Base-by-base conservation (phyloP, 2,113 vertebrate species). In the Dasyornis broadbenti region DNA sequence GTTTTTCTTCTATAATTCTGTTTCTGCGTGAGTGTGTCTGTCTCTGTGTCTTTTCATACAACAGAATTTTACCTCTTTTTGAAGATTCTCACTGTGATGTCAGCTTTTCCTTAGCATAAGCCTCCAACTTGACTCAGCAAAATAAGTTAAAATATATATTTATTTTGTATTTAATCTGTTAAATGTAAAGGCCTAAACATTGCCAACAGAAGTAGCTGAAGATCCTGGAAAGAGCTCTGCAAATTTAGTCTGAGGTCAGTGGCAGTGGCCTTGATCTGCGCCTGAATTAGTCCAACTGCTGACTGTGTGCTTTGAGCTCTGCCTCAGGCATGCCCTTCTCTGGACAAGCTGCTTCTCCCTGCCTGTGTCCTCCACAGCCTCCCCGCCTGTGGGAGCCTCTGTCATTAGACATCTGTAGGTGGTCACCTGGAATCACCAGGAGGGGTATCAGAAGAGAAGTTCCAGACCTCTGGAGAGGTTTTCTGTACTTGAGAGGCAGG, bases 371-470 rank as follows among this genome's bases (percentile, higher is more conserved):
- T 30, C 33, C 21, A 4, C 50, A 78, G 45, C 60, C 19, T 60
- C 59, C 13, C 31, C 0, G 0, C 16, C 14, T 1, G 0, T 3
- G 0, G 61, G 35, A 71, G 31, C 13, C 20, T 60, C 49, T 80
- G 44, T 5, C 3, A 40, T 88, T 53, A 69, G 54, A 69, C 24
- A 28, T 61, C 52, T 68, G 45, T 79, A 80, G 20, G 26, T 65
- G 31, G n/a, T 57, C 60, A 57, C 47, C 54, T 49, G 24, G 45
- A 45, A n/a, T 33, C 81, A 77, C 40, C 4, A 3, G 10, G 33
- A 80, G 4, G 30, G 20, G 19, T 42, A 18, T 23, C 3, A 4
- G 31, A 63, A 28, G 27, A 68, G 40, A 81, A n/a, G 11, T 11
- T 77, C 26, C 39, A 56, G 44, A 90, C 8, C 27, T 92, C 50